phyloP scores from a whole-genome alignment of 2,888 invertebrate species.

The Drosophila percnosoma region DNA sequence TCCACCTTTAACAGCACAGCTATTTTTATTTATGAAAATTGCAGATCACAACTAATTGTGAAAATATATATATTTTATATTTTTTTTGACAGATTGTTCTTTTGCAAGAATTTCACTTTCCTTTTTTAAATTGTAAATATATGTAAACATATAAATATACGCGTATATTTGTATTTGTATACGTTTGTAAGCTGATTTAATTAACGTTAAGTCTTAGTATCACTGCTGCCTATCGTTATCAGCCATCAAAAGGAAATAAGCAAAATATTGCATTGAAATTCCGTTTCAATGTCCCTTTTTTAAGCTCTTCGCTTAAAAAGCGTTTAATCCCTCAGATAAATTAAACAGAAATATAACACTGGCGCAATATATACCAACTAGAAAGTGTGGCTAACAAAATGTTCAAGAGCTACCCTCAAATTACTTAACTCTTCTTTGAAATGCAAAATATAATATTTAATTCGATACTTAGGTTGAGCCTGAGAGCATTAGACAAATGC shows the following conservation, averaged over 20 bases:
- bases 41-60: background rate
- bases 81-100: background rate
- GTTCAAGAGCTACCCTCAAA: background rate
- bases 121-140: background rate
- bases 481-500: background rate
- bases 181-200: constrained; percentile 2
- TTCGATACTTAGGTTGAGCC: background rate
- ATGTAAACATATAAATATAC: background rate
- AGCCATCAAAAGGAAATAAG: constrained; percentile 10
- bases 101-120: background rate
- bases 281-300: constrained; percentile 2
- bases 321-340: constrained; percentile 1
- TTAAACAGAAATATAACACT: constrained; percentile 4
- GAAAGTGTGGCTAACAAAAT: background rate
- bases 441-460: background rate
- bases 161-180: background rate
- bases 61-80: background rate
- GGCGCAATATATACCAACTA: background rate
- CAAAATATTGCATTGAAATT: constrained; percentile 6
- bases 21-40: background rate
- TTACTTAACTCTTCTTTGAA: background rate
- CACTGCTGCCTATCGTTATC: background rate
- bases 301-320: constrained; percentile 2
- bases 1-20: background rate
- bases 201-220: background rate